Percentiles rank a stretch among this genome's conserved stretches.
These are phyloP conservation scores for Gadopsis bispinosus DNA, from an alignment of 2,797 vertebrate genomes.

Conservation along the genomic window DNA sequence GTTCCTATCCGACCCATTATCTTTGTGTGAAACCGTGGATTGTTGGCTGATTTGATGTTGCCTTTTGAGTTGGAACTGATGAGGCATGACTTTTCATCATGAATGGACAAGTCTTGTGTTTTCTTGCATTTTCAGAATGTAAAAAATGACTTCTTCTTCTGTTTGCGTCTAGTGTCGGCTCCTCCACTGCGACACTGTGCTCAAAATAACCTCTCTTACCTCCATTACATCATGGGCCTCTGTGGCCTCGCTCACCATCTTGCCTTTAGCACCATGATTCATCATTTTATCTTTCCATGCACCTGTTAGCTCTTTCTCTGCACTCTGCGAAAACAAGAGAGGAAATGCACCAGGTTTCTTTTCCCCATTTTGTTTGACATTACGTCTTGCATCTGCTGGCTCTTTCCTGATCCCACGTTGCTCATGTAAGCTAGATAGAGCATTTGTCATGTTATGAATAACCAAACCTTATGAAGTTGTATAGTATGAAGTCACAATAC, in stretches of 20 bases:
- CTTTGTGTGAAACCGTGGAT: slow-evolving; percentile 15
- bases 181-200: slow-evolving; percentile 44
- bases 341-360: not conserved
- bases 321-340: not conserved
- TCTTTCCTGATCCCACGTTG: not conserved
- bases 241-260: slow-evolving; percentile 23
- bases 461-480: not conserved
- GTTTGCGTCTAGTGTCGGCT: not conserved
- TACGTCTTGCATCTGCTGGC: not conserved
- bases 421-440: not conserved
- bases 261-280: slow-evolving; percentile 26
- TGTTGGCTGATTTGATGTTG: not conserved
- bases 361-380: slow-evolving; percentile 23
- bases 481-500: too few species aligned
- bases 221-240: slow-evolving; percentile 48
- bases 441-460: not conserved
- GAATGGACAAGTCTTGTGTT: not conserved
- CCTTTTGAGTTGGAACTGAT: not conserved
- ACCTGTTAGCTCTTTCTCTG: slow-evolving; percentile 1
- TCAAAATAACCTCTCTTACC: slow-evolving; percentile 59
- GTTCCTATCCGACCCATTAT: too few species aligned
- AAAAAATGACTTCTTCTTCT: not conserved
- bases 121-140: slow-evolving; percentile 11
- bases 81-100: not conserved
- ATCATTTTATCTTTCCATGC: not conserved